Conservation (phyloP, 1,140 invertebrate genomes). For the Drosophila chauvacae region DNA sequence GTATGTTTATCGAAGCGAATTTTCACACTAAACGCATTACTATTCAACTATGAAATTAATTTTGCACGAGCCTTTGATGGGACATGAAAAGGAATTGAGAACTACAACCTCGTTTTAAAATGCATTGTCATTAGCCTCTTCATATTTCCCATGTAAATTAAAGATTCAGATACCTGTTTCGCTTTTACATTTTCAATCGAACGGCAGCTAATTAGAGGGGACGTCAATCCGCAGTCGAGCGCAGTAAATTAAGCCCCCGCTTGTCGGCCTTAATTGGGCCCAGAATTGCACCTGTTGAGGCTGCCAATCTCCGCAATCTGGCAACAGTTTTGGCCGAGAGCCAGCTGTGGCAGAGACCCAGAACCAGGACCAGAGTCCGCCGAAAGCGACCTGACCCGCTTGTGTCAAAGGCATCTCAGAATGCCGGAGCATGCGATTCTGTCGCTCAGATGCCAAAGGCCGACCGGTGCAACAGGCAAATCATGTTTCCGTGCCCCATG, state of each 20-base stretch:
- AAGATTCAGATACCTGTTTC: neutral
- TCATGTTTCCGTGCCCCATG: conserved; percentile 35
- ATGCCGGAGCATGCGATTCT: conserved; percentile 14
- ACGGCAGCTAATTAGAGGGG: conserved; percentile 30
- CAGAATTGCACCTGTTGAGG: conserved; percentile 43
- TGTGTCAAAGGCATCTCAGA: conserved; percentile 40
- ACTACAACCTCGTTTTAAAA: conserved; percentile 5
- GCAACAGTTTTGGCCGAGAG: conserved; percentile 31
- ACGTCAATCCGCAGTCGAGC: conserved; percentile 23
- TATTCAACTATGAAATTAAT: neutral
- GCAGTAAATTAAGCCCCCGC: conserved; percentile 43
- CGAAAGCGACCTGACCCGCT: conserved; percentile 26
- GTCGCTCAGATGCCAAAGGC: conserved; percentile 38
- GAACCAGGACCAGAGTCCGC: conserved; percentile 1
- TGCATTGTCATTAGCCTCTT: neutral
- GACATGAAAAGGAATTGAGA: conserved; percentile 1
- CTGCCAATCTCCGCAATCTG: conserved; percentile 22
- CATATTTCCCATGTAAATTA: conserved; percentile 19
- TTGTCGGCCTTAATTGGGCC: conserved; percentile 50
- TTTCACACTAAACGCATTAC: neutral
- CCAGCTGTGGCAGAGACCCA: neutral
- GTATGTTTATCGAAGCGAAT: neutral
- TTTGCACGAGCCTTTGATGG: neutral
- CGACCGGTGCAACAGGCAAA: conserved; percentile 46
- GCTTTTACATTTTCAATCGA: conserved; percentile 35